A percentile compares a stretch with the other conserved stretches of the same genome.
phyloP scores from a whole-genome alignment of 1,140 invertebrate genomes.

The Drosophila micromelanica region DNA sequence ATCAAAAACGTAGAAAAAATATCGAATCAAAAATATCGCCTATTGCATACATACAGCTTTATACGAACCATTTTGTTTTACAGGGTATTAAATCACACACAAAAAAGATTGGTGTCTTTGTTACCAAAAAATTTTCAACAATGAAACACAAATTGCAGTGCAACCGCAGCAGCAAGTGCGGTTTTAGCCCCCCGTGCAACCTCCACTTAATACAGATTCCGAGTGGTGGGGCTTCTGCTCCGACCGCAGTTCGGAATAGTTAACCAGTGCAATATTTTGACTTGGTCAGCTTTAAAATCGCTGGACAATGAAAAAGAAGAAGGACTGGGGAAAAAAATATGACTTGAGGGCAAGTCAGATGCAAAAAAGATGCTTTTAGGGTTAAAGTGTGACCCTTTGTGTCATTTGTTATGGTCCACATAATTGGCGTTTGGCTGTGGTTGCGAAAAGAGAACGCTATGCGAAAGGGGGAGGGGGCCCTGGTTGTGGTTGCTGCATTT shows the following conservation, averaged over 20 bases:
- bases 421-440: slow-evolving; percentile 35
- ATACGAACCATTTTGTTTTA: not conserved
- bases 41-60: no score
- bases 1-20: no score
- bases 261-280: slow-evolving; percentile 78
- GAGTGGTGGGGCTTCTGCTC: slow-evolving; percentile 3
- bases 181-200: slow-evolving; percentile 37
- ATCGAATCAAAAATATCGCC: no score
- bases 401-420: slow-evolving; percentile 45
- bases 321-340: not conserved
- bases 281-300: slow-evolving; percentile 64
- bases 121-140: slow-evolving; percentile 59
- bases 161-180: slow-evolving; percentile 70
- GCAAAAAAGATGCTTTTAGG: slow-evolving; percentile 12
- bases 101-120: slow-evolving; percentile 8
- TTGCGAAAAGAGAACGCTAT: not conserved
- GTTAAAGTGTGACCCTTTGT: slow-evolving; percentile 14
- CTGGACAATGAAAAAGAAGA: slow-evolving; percentile 6
- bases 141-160: slow-evolving; percentile 77
- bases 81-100: not conserved
- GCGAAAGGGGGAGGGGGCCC: no score
- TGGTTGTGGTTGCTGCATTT: not conserved
- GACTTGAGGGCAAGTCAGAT: slow-evolving; percentile 28
- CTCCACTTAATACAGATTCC: not conserved
- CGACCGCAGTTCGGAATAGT: slow-evolving; percentile 67